These are phyloP conservation scores for Sphyrna mokarran DNA, from an alignment of 2,113 vertebrate species.

Conservation along the genomic window DNA sequence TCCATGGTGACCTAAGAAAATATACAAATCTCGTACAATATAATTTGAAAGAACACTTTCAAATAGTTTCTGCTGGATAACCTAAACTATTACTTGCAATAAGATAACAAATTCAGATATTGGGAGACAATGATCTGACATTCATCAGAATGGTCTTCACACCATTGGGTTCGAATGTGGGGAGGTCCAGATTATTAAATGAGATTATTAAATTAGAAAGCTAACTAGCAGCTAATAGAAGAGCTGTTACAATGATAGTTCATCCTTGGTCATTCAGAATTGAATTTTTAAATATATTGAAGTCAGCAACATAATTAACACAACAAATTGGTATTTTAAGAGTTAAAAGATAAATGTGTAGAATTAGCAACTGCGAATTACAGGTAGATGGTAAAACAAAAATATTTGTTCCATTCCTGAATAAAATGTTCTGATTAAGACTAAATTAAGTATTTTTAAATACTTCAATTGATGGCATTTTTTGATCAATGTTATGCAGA, in stretches of 20 bases:
- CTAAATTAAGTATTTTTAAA: not conserved
- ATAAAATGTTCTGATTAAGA: not conserved
- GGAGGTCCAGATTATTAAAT: not conserved
- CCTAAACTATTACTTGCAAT: too few relatives aligned
- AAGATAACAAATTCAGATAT: too few relatives aligned
- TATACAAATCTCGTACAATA: too few relatives aligned
- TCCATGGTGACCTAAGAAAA: too few relatives aligned
- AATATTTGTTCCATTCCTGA: not conserved
- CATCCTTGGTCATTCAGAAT: not conserved
- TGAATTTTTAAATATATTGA: not conserved
- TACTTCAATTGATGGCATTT: not conserved
- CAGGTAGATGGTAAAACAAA: not conserved
- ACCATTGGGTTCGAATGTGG: not conserved
- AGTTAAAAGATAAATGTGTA: not conserved
- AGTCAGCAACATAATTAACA: not conserved
- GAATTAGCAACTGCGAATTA: not conserved
- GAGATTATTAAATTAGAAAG: not conserved
- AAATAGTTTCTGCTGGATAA: too few relatives aligned
- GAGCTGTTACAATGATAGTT: not conserved
- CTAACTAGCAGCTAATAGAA: not conserved
- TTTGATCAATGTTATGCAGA: not conserved
- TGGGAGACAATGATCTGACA: too few relatives aligned
- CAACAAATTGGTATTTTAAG: not conserved
- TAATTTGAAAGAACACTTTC: too few relatives aligned
- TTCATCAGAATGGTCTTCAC: not conserved